Base-by-base conservation (phyloP, 2,113 vertebrate species). In the Agapornis roseicollis region DNA sequence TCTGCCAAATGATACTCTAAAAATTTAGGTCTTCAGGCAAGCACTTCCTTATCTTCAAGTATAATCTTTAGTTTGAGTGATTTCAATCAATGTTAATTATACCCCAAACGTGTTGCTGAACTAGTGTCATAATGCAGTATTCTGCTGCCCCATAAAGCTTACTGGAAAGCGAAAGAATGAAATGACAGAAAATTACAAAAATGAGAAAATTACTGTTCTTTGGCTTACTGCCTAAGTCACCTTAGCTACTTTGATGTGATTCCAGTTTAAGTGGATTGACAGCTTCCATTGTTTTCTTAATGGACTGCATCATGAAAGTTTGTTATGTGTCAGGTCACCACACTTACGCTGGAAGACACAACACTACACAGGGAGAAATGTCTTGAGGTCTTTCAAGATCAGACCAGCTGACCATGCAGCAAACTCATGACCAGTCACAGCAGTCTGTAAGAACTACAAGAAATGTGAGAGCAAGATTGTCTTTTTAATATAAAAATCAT, bases 391-490 rank as follows among this genome's bases (percentile, higher is more conserved):
- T 88, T 76, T 71, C 27, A 66, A 63, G 20, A 49, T 46, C 37
- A 39, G 27, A 5, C 12, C 33, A 66, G n/a, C 1, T 39, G 52
- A 56, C 15, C 29, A 33, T 25, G 14, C 31, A 80, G 35, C 17
- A 74, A 70, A 44, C 7, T 56, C 23, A 23, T 0, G 1, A 23
- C 11, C 15, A 8, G 6, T 31, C 1, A 0, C 2, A 6, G 7
- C 7, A 11, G 20, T 42, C 33, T 85, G 22, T 33, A 53, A 85
- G 55, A 69, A 41, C 27, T 64, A 60, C 24, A 52, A 77, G 15
- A 64, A 70, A 87, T 0, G 0, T 22, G 13, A 61, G 5, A 37
- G 14, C 19, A 76, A 66, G 27, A 80, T 46, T 46, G 11, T 20
- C 15, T 55, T 83, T 86, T 87, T 35, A 58, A 41, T n/a, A 79